Evolutionary conservation across 2,797 vertebrate species (phyloP), one percentile per base, ranked within the genome.

Genomic region (Valencia hispanica): DNA sequence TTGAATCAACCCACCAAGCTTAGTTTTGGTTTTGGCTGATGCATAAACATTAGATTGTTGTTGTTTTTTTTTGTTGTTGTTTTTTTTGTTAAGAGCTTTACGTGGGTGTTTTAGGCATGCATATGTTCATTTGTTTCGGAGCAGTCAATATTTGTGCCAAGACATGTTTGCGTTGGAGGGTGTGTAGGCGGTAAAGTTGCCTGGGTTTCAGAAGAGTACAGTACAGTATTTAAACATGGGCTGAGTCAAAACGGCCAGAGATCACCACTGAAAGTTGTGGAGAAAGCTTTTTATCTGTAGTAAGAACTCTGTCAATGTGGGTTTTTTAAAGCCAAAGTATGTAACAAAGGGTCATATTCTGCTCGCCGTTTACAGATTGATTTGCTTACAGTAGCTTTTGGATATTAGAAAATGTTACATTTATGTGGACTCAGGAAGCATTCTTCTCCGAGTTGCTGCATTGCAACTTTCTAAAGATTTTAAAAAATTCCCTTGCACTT

Each of bases 11-110:
- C 82, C 77, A 79, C 83, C 17, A 50, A 51, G 78, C 75, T 71
- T 79, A 11, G 82, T 81, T 79, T 81, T 89, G 90, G 91, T 90
- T 88, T 78, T 80, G 61, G 76, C 69, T 87, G 87, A 92, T 93
- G 90, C 90, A 93, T 94, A 93, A 94, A 93, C 93, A 93, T 94
- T 87, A 92, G 90, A 69, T 79, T 75, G n/a, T n/a, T n/a, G n/a
- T n/a, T n/a, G n/a, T n/a, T n/a, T n/a, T n/a, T n/a, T n/a, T n/a
- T n/a, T n/a, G n/a, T n/a, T n/a, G n/a, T 90, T 81, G 79, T 59
- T 57, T 32, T 18, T 15, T 61, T 61, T 61, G 32, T 32, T 61
- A 34, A 87, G 90, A 90, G 90, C 83, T 78, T 70, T 3, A 25
- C 2, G 91, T 93, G 91, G 92, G 93, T 72, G 91, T 94, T 88